Evolutionary conservation across 2,113 vertebrate genomes (phyloP), one percentile per base, ranked within the genome.

Genomic region (Speoplatyrhinus poulsoni): DNA sequence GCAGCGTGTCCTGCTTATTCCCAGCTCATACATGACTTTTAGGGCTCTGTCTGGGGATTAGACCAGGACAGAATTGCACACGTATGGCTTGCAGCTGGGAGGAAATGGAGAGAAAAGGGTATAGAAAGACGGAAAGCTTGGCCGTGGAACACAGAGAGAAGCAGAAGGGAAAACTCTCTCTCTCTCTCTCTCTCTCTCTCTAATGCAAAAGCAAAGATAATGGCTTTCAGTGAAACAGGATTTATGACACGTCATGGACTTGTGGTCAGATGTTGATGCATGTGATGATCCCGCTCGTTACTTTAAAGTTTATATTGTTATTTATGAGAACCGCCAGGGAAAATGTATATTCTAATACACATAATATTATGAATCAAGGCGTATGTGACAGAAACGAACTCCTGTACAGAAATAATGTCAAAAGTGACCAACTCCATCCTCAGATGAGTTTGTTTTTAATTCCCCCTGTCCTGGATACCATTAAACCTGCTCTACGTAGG

Each of bases 61-160:
- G 16, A 36, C 3, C 32, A 59, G 65, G 10, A 53, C 48, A 61
- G 17, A 64, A n/a, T 4, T 48, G 49, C 33, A 46, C 1, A 10
- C 16, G 74, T 78, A 69, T 63, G 70, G 57, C 33, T 19, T 46
- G 57, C 73, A 75, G 81, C 70, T 85, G 73, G 60, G 69, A 76
- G 76, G 70, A 76, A 73, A 63, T 65, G 41, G 36, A 41, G 36
- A 52, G 26, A 48, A 8, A 26, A 41, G 8, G 8, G 59, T 17
- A 8, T 26, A 55, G 5, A 16, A 58, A 72, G 73, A 53, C 15
- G 13, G 2, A 66, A 33, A 12, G 66, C 11, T 56, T 79, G 79
- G 67, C 52, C 10, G 49, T 13, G 2, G 60, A 72, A 69, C 54
- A 65, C 17, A 71, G 69, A 67, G 54, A 9, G 15, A 17, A 41